phyloP scores from a whole-genome alignment of 64 coral and sea anemone species.

The Platygyra sinensis region DNA sequence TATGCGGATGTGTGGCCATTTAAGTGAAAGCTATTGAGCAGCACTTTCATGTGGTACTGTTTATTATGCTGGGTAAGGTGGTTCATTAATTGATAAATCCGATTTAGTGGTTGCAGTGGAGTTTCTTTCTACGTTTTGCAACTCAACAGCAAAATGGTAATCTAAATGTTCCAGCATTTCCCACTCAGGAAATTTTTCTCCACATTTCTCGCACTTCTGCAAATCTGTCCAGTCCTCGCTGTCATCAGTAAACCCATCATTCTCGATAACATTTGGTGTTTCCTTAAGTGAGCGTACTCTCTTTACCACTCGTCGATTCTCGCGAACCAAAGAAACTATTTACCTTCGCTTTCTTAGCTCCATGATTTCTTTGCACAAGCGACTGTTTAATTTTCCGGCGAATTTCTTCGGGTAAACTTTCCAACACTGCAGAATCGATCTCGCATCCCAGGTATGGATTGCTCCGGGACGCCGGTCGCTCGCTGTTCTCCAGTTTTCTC shows the following conservation, averaged over 20 bases:
- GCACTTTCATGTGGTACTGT: no score
- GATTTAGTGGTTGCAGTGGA: no score
- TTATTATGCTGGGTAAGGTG: no score
- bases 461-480: background rate
- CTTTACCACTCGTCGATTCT: background rate
- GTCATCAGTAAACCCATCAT: background rate
- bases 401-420: slow-evolving; percentile 66
- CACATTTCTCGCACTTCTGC: no score
- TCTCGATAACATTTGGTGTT: background rate
- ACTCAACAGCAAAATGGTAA: no score
- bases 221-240: background rate
- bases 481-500: background rate
- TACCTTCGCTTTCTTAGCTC: background rate
- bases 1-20: no score
- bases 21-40: no score
- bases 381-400: slow-evolving; percentile 67
- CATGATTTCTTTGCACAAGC: background rate
- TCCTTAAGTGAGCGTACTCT: background rate
- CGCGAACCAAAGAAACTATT: background rate
- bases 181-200: no score
- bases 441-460: slow-evolving; percentile 65
- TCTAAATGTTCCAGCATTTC: no score
- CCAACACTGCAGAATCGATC: no score
- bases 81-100: no score
- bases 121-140: no score